Base-by-base conservation (phyloP, 2,113 vertebrate species). In the Jacana jacana region DNA sequence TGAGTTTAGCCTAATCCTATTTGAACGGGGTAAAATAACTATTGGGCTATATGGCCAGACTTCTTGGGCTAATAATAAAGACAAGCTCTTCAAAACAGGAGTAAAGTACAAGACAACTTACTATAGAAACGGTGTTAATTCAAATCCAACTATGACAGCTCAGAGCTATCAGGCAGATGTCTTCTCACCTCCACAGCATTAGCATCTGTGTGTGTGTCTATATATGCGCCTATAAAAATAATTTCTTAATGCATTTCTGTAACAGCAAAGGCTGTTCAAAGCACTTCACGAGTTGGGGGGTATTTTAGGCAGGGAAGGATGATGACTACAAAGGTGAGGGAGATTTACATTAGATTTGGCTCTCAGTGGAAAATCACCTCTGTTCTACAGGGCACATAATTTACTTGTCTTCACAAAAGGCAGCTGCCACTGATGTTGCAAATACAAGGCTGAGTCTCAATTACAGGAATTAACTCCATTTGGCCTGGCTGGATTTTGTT, bases 381-480 rank as follows among this genome's bases (percentile, higher is more conserved):
- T 86, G 14, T 89, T 91, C 76, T 89, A 58, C 65, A 80, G 49
- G 65, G 66, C 5, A 2, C 80, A 13, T 82, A 91, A 94, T 94
- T 91, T 85, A 84, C 73, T 75, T 84, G 77, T 90, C 92, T 95
- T 86, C 83, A 81, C 48, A 92, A 94, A 96, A 93, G 64, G 71
- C 64, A 88, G 64, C 85, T 85, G 83, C 95, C 88, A 58, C 51
- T 31, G 81, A 76, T 15, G 6, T 48, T 89, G 75, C 72, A 81
- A 81, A 89, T 49, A 87, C 49, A 91, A 73, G 51, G 13, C 76
- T 55, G 75, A 83, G 76, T 91, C 57, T 88, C 83, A 86, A 18
- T 86, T 83, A 92, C 44, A 75, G 66, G 73, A 94, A 92, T 92
- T 81, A 92, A 91, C 73, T 92, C 44, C 54, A 33, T 86, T 91